Conservation (phyloP, 2,113 vertebrate species). For the Neodon shergylaensis region DNA sequence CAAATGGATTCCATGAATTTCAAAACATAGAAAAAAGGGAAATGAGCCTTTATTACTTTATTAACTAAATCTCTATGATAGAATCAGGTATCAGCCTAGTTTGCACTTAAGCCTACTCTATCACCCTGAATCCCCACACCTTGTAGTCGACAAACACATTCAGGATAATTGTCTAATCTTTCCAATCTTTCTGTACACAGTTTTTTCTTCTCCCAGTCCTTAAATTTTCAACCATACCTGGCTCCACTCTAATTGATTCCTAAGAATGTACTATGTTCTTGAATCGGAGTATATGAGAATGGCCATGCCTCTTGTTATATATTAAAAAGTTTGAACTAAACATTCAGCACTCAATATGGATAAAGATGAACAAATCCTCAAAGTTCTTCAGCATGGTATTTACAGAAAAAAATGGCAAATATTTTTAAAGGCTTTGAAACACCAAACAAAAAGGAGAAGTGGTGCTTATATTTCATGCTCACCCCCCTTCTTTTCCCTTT, state of each 20-base stretch:
- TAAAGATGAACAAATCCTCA: background rate
- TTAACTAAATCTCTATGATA: conserved; percentile 46
- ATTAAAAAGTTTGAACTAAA: background rate
- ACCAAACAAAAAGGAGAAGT: background rate
- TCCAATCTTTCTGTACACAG: background rate
- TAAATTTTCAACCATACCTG: background rate
- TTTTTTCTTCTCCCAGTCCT: background rate
- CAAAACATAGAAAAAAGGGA: conserved; percentile 42
- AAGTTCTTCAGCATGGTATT: background rate
- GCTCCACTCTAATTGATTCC: background rate
- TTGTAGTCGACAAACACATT: background rate
- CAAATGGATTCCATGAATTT: conserved; percentile 64
- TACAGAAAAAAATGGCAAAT: background rate
- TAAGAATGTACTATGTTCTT: background rate
- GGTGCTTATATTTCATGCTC: background rate
- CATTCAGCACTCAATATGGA: background rate
- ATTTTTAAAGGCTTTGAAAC: background rate
- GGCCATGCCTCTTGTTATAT: background rate
- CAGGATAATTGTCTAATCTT: background rate
- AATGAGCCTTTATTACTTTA: conserved; percentile 32
- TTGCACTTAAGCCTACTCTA: conserved; percentile 11
- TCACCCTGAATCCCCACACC: background rate
- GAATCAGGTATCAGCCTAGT: conserved; percentile 20
- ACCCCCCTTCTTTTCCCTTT: background rate
- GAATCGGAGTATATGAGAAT: background rate